Base-by-base conservation (phyloP, 2,797 vertebrate genomes). In the Podarcis siculus region DNA sequence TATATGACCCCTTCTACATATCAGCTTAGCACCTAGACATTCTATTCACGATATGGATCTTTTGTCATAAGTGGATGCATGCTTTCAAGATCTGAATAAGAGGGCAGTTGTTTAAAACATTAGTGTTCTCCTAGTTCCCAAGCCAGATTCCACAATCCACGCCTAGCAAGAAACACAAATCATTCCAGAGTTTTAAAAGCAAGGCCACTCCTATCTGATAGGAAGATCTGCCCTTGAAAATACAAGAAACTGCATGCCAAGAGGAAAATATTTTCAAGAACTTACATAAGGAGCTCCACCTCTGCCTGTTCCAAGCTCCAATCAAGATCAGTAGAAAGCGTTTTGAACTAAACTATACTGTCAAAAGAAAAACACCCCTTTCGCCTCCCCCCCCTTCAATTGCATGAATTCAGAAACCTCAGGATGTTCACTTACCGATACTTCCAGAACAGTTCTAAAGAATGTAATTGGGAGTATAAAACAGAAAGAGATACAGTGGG, bases 251-350 rank as follows among this genome's bases (percentile, higher is more conserved):
- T 32, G 58, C 88, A 87, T 79, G 67, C 88, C 88, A 91, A 93
- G 81, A 77, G 73, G 84, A 86, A 9, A 92, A 93, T 88, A 91
- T 94, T 94, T 94, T 92, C 49, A 95, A 93, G 89, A 95, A 93
- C 95, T 94, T 89, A 88, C 55, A 87, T 82, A 86, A 85, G 71
- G 91, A 67, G 86, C 87, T 91, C 91, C 90, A 94, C 92, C 93
- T 94, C 87, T 89, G 88, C 79, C 86, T 72, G 87, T 92, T 93
- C 76, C 64, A 89, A 71, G 92, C 87, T 91, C 89, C 92, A 89
- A 92, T 90, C 72, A 94, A 92, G 94, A 75, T 94, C 94, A 96
- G 85, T 72, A 77, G 89, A 96, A 95, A 96, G 91, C 89, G 89
- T 89, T 86, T 92, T 91, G 85, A 89, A 85, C 91, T 93, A 17